Conservation (phyloP, 2,888 invertebrate species). For the Tetramorium bicarinatum region DNA sequence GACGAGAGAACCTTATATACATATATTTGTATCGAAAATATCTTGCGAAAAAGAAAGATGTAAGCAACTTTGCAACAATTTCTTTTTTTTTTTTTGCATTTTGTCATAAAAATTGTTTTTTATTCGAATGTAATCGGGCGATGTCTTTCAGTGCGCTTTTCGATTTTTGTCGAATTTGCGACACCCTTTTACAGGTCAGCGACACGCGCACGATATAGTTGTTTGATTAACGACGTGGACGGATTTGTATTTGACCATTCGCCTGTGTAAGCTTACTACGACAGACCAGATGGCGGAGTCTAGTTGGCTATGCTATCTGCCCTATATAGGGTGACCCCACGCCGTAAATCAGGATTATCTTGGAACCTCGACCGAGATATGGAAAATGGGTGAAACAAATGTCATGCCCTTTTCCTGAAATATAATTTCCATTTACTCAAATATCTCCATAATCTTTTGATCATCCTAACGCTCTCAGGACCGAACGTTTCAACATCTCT, state of each 20-base stretch:
- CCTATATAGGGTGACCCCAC: constrained; percentile 33
- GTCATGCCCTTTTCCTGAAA: not conserved
- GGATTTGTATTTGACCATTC: constrained; percentile 43
- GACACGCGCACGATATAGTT: constrained; percentile 25
- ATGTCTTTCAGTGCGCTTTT: not conserved
- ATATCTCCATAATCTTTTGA: constrained; percentile 32
- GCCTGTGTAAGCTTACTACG: constrained; percentile 39
- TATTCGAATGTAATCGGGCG: not conserved
- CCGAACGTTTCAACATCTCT: not conserved
- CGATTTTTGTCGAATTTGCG: constrained; percentile 20
- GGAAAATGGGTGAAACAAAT: constrained; percentile 52
- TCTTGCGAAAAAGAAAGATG: not conserved
- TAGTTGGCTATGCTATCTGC: constrained; percentile 45
- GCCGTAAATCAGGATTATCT: constrained; percentile 54
- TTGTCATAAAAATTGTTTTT: constrained; percentile 12
- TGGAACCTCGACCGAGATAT: constrained; percentile 45
- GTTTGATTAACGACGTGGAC: constrained; percentile 45
- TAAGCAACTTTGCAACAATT: not conserved
- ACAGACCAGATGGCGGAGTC: constrained; percentile 41
- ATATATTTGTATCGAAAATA: constrained; percentile 1
- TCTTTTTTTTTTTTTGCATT: not conserved
- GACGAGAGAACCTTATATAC: not conserved
- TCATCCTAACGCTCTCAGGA: not conserved
- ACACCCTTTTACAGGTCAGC: constrained; percentile 10
- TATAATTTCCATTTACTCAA: constrained; percentile 40